Percentiles rank a stretch among this genome's conserved stretches.
phyloP scores from a whole-genome alignment of 1,140 invertebrate genomes.

The Cherax quadricarinatus region DNA sequence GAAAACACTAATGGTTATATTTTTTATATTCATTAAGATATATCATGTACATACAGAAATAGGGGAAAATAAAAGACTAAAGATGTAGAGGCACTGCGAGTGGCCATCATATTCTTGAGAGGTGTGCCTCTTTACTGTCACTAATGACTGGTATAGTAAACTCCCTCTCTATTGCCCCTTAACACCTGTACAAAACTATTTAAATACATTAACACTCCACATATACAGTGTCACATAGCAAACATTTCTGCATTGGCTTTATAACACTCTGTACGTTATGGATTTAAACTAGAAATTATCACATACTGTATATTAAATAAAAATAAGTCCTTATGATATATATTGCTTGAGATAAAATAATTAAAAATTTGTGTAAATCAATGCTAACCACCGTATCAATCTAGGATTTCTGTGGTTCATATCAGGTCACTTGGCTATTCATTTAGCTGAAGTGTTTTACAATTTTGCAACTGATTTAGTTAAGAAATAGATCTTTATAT shows the following conservation, averaged over 20 bases:
- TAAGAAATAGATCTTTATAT: not conserved
- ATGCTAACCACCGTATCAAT: slow-evolving; percentile 1
- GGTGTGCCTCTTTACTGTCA: not conserved
- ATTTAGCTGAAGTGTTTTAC: not conserved
- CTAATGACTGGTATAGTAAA: not conserved
- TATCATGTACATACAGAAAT: slow-evolving; percentile 52
- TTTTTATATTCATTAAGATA: slow-evolving; percentile 59
- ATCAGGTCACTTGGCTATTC: slow-evolving; percentile 12
- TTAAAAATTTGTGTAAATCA: not conserved
- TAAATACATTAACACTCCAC: not conserved
- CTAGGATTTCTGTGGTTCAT: not conserved
- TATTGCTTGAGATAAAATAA: too few relatives aligned
- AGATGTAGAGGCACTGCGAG: slow-evolving; percentile 22
- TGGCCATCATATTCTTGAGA: slow-evolving; percentile 1
- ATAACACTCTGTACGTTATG: not conserved
- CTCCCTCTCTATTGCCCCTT: not conserved
- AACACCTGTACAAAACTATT: not conserved
- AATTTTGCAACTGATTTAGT: not conserved
- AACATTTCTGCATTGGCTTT: not conserved
- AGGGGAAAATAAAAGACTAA: slow-evolving; percentile 38
- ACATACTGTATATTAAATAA: too few relatives aligned
- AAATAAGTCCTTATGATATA: too few relatives aligned
- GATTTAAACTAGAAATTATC: not conserved
- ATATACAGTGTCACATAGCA: not conserved
- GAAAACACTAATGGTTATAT: slow-evolving; percentile 62